A percentile compares a stretch with the other conserved stretches of the same genome.
These are phyloP conservation scores for Echeneis naucrates DNA, from an alignment of 2,797 vertebrate genomes.

Conservation along the genomic window DNA sequence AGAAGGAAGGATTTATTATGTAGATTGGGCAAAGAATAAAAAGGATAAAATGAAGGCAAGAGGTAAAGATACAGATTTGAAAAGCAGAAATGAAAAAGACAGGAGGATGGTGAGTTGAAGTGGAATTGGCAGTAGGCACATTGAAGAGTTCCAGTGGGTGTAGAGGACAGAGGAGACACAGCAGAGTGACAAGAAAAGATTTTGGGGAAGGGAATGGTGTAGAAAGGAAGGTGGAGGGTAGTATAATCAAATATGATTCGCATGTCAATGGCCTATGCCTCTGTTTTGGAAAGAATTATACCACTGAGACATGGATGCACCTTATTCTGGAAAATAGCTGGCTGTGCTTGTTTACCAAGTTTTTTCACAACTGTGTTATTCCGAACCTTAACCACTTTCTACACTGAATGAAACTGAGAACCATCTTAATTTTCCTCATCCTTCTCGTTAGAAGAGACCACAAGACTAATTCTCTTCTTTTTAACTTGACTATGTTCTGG, in stretches of 20 bases:
- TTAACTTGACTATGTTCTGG: constrained; percentile 25
- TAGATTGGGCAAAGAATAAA: constrained; percentile 59
- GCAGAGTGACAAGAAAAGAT: constrained; percentile 33
- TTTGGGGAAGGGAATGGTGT: constrained; percentile 46
- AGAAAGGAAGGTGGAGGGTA: constrained; percentile 52
- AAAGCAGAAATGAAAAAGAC: constrained; percentile 33
- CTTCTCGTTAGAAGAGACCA: not conserved
- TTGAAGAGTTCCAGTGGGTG: constrained; percentile 11
- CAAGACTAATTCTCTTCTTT: constrained; percentile 5
- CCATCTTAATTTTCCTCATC: constrained; percentile 19
- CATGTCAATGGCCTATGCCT: constrained; percentile 25
- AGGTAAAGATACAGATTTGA: constrained; percentile 15
- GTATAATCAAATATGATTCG: constrained; percentile 57
- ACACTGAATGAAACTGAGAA: constrained; percentile 12
- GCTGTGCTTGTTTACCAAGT: not conserved
- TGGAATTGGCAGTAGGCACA: constrained; percentile 1
- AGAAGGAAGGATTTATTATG: constrained; percentile 72
- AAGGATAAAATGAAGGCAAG: constrained; percentile 39
- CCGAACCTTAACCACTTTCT: too few species aligned
- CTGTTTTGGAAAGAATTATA: constrained; percentile 6
- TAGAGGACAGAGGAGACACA: constrained; percentile 31
- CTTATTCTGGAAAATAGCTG: constrained; percentile 12
- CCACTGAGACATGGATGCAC: constrained; percentile 13
- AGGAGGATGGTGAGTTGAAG: constrained; percentile 34
- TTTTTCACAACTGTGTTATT: not conserved